Evolutionary conservation across 2,113 vertebrate species (phyloP).

Genomic region (Aplodontia rufa): DNA sequence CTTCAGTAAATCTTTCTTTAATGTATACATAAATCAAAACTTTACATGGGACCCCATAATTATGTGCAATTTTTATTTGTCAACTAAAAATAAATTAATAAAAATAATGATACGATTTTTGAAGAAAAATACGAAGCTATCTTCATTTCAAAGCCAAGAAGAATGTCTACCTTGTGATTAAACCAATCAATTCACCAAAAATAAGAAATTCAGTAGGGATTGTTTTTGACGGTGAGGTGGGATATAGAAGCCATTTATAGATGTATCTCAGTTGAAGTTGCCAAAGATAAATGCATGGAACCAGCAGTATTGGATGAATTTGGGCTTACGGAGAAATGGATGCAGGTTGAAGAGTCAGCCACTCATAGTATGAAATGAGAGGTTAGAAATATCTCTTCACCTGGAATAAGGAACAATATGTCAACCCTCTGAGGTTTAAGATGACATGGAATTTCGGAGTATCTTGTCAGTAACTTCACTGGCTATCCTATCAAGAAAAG

Average conservation of each 20-base stretch:
- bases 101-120: background rate
- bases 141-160: background rate
- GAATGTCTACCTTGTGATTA: background rate
- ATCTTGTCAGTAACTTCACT: background rate
- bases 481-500: background rate
- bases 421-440: background rate
- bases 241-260: background rate
- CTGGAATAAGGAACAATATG: background rate
- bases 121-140: background rate
- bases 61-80: background rate
- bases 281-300: background rate
- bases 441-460: background rate
- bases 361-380: background rate
- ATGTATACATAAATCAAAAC: background rate
- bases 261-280: background rate
- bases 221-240: background rate
- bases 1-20: background rate
- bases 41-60: background rate
- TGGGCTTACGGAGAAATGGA: background rate
- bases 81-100: background rate
- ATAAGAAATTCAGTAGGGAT: background rate
- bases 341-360: background rate
- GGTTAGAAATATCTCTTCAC: background rate
- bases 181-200: background rate
- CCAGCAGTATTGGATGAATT: background rate